phyloP scores from a whole-genome alignment of 2,888 invertebrate genomes.

The Ethmia dodecea region DNA sequence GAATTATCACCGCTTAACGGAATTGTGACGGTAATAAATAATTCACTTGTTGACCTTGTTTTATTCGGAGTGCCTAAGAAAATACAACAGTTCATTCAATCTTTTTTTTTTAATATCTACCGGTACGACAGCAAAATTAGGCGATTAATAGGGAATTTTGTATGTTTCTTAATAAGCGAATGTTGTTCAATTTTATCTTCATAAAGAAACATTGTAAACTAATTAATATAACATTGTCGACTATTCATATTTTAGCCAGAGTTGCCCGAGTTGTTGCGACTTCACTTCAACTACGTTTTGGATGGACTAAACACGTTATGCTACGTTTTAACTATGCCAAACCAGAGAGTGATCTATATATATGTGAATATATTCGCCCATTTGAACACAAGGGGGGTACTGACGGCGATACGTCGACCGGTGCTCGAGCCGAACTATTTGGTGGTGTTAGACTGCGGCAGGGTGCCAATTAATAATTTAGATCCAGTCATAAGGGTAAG shows the following conservation, averaged over 20 bases:
- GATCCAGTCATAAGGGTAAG: constrained; percentile 67
- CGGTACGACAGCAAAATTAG: too few relatives aligned
- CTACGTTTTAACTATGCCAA: constrained; percentile 56
- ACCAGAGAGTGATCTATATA: constrained; percentile 45
- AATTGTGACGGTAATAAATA: constrained; percentile 55
- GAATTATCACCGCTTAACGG: constrained; percentile 50
- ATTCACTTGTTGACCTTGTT: too few relatives aligned
- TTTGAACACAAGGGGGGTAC: constrained; percentile 40
- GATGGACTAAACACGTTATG: constrained; percentile 51
- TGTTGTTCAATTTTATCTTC: too few relatives aligned
- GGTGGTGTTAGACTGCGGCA: constrained; percentile 57
- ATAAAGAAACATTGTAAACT: not conserved
- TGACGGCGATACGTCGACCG: constrained; percentile 50
- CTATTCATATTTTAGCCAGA: constrained; percentile 33
- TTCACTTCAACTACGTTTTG: constrained; percentile 45
- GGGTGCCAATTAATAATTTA: constrained; percentile 66
- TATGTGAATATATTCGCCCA: constrained; percentile 45
- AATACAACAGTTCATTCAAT: too few relatives aligned
- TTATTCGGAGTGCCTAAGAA: too few relatives aligned
- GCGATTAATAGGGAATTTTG: too few relatives aligned
- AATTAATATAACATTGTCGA: not conserved
- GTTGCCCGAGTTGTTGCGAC: constrained; percentile 38
- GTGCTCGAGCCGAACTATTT: constrained; percentile 30
- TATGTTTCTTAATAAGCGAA: too few relatives aligned
- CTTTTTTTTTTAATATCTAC: too few relatives aligned